Evolutionary conservation across 1,140 invertebrate species (phyloP).

Genomic region (Procambarus virginalis): DNA sequence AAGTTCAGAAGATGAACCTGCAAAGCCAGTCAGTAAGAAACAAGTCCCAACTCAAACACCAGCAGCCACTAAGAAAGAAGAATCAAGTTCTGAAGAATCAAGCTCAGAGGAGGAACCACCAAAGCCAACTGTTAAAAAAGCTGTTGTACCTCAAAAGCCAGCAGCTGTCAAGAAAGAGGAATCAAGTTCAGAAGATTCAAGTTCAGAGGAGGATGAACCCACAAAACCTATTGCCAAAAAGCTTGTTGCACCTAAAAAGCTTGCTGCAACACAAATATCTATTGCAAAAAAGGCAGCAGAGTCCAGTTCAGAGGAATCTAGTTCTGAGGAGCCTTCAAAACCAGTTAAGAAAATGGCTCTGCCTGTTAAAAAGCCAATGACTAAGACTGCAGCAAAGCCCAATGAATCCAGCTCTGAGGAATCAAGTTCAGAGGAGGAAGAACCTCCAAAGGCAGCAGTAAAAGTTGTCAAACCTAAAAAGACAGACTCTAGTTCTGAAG

Average conservation of each 20-base stretch:
- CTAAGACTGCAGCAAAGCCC: conserved; percentile 50
- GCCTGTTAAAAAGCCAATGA: too few species aligned
- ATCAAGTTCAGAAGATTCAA: conserved; percentile 55
- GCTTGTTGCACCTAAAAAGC: conserved; percentile 1
- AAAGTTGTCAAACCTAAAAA: conserved; percentile 10
- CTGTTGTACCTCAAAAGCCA: background rate
- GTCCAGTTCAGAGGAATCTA: conserved; percentile 39
- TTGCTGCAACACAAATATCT: background rate
- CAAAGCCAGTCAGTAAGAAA: conserved; percentile 38
- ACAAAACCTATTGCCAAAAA: conserved; percentile 59
- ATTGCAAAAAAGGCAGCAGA: background rate
- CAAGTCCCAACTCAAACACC: conserved; percentile 2
- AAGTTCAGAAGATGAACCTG: conserved; percentile 41
- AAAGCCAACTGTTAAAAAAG: background rate
- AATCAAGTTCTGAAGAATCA: conserved; percentile 34
- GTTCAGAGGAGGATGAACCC: conserved; percentile 65
- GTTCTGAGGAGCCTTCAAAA: conserved; percentile 55
- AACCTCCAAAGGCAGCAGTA: background rate
- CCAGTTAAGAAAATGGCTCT: background rate
- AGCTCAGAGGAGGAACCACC: conserved; percentile 17
- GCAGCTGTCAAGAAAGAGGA: background rate
- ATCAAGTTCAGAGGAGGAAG: conserved; percentile 35
- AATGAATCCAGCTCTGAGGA: conserved; percentile 63
- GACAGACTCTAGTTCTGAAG: conserved; percentile 58
- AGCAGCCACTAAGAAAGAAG: background rate